Conservation (phyloP, 2,113 vertebrate species). For the Aix galericulata region DNA sequence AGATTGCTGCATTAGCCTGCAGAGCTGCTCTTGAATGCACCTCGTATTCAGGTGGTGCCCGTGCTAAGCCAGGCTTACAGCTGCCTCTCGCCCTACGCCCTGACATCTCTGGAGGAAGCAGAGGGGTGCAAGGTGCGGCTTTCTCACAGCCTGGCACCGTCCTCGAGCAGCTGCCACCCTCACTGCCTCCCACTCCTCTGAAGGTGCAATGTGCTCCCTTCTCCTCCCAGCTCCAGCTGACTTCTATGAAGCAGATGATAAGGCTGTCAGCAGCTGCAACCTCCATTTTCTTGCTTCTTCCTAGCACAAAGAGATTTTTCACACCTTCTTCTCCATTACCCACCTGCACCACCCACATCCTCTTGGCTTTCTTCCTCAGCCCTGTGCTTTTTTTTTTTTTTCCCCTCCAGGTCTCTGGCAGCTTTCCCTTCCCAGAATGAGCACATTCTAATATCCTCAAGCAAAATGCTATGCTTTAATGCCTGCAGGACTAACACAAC, state of each 20-base stretch:
- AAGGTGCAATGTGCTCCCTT: neutral
- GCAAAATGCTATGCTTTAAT: neutral
- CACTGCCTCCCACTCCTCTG: fast-evolving
- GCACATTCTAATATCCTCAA: constrained; percentile 6
- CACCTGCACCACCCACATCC: constrained; percentile 40
- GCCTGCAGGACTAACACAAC: neutral
- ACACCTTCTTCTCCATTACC: neutral
- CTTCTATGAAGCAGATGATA: neutral
- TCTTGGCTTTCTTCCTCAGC: constrained; percentile 3
- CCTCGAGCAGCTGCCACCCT: neutral
- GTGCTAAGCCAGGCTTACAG: neutral
- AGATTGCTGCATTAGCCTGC: neutral
- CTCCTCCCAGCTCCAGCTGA: neutral
- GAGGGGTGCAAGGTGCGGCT: fast-evolving
- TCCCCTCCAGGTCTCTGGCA: neutral
- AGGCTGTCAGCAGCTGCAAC: neutral
- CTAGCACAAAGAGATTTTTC: constrained; percentile 24
- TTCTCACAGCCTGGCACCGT: neutral
- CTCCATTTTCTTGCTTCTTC: neutral
- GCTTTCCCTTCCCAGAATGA: neutral
- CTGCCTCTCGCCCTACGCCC: fast-evolving
- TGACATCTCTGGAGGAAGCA: neutral
- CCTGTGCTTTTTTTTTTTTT: neutral
- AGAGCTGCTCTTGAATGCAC: neutral
- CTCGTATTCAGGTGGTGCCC: fast-evolving